Evolutionary conservation across 2,888 invertebrate species (phyloP).

Genomic region (Phytoseiulus persimilis): DNA sequence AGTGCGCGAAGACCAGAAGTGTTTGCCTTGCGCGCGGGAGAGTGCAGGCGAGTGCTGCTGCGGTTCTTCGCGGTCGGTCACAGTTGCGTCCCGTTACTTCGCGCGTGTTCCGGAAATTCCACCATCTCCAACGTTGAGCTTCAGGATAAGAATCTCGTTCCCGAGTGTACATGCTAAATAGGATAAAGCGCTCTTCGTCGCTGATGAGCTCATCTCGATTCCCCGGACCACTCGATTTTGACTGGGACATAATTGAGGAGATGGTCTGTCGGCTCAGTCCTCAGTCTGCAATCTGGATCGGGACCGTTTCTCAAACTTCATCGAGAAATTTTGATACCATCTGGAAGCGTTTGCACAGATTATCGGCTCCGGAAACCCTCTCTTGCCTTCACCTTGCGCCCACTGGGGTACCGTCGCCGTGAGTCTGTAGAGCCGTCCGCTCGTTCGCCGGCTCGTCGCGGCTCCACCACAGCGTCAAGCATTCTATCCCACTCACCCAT

Average conservation of each 20-base stretch:
- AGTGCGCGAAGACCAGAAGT: background rate
- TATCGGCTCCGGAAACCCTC: background rate
- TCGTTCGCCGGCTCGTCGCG: background rate
- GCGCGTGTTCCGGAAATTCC: background rate
- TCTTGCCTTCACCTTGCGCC: background rate
- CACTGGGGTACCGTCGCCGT: background rate
- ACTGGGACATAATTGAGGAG: no score
- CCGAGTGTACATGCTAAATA: no score
- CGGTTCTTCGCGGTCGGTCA: background rate
- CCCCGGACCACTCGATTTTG: no score
- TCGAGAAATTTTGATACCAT: background rate
- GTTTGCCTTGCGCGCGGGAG: background rate
- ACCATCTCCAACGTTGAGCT: background rate
- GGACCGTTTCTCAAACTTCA: background rate
- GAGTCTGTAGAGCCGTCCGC: background rate
- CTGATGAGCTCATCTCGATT: no score
- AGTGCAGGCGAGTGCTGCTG: background rate
- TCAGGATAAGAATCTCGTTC: no score
- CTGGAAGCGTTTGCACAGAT: background rate
- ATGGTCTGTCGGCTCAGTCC: no score
- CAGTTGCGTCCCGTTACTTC: background rate
- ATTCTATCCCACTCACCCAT: background rate
- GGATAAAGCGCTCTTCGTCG: no score
- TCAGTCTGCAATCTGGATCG: no score
- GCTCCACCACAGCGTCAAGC: background rate